A percentile compares a stretch with the other conserved stretches of the same genome.
These are phyloP conservation scores for Mimumesa dahlbomi DNA, from an alignment of 2,888 invertebrate species.

Conservation along the genomic window DNA sequence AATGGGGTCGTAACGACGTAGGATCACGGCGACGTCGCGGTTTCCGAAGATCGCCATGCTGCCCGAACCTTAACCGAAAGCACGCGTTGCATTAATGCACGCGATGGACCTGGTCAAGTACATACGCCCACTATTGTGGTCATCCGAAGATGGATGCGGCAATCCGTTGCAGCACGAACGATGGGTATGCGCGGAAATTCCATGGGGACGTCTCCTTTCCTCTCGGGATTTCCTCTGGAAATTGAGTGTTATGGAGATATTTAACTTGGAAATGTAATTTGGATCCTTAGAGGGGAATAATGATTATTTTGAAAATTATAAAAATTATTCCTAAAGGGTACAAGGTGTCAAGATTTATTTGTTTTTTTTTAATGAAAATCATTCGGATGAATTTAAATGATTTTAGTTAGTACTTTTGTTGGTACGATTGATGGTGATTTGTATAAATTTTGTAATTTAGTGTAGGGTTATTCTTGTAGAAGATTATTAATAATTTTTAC, in stretches of 20 bases:
- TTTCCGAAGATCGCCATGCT: conserved; percentile 62
- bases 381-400: too few species aligned
- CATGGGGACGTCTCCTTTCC: conserved; percentile 13
- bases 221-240: not conserved
- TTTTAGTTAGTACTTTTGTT: too few species aligned
- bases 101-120: conserved; percentile 45
- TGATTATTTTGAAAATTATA: too few species aligned
- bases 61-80: conserved; percentile 66
- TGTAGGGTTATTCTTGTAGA: too few species aligned
- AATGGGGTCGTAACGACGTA: conserved; percentile 52
- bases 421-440: too few species aligned
- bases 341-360: too few species aligned
- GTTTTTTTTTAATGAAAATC: too few species aligned
- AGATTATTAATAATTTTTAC: not conserved
- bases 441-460: too few species aligned
- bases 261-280: too few species aligned
- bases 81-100: conserved; percentile 70
- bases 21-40: conserved; percentile 63
- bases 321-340: too few species aligned
- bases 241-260: not conserved
- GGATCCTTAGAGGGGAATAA: too few species aligned
- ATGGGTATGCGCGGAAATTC: conserved; percentile 20
- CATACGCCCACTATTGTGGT: conserved; percentile 60
- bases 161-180: conserved; percentile 34
- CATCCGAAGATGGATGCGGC: conserved; percentile 57